These are phyloP conservation scores for Camponotus vicinus DNA, from an alignment of 1,140 invertebrate genomes.

Conservation along the genomic window DNA sequence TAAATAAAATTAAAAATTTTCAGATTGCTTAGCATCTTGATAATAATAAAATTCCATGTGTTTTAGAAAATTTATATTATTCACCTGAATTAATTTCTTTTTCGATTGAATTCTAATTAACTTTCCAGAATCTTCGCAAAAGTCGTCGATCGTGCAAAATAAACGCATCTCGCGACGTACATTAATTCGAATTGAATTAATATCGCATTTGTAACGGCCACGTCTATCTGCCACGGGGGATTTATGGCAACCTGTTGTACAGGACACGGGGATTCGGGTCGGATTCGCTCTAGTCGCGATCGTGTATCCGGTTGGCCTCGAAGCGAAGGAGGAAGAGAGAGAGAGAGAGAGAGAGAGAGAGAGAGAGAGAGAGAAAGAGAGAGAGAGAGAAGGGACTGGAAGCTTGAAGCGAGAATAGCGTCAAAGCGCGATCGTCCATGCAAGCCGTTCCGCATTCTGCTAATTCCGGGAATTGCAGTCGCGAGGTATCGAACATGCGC, in stretches of 20 bases:
- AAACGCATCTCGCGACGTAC: background rate
- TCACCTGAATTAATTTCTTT: background rate
- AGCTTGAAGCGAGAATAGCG: slow-evolving; percentile 68
- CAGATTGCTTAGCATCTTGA: background rate
- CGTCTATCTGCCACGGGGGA: slow-evolving; percentile 22
- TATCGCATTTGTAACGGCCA: slow-evolving; percentile 34
- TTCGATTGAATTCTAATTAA: background rate
- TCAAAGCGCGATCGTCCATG: slow-evolving; percentile 71
- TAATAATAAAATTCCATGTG: background rate
- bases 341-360: background rate
- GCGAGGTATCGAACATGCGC: slow-evolving; percentile 72
- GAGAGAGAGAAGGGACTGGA: slow-evolving; percentile 7
- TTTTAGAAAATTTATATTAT: background rate
- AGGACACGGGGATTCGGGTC: slow-evolving; percentile 46
- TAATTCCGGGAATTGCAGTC: slow-evolving; percentile 74
- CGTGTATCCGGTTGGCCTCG: slow-evolving; percentile 57
- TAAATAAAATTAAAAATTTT: background rate
- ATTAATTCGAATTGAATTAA: slow-evolving; percentile 44
- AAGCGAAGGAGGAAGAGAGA: slow-evolving; percentile 6
- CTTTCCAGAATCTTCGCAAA: background rate
- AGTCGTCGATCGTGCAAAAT: slow-evolving; percentile 6
- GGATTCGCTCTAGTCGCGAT: slow-evolving; percentile 59
- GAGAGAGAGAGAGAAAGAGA: background rate
- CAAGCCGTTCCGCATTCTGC: slow-evolving; percentile 70
- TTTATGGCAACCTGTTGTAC: slow-evolving; percentile 63